Base-by-base conservation (phyloP, 1,140 invertebrate genomes). In the Leptonema lineaticorne region DNA sequence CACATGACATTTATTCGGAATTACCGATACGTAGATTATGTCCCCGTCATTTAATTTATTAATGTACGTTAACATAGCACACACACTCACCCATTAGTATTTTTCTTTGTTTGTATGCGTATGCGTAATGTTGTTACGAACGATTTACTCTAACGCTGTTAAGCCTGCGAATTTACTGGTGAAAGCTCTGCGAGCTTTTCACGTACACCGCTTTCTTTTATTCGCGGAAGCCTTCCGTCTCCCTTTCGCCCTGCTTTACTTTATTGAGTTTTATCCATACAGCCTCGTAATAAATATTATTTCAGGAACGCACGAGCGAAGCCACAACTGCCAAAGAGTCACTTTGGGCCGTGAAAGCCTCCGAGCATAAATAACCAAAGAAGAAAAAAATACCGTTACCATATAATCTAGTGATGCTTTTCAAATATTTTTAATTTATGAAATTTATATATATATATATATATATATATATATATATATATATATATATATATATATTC, bases 261-360 rank as follows among this genome's bases (percentile, higher is more conserved):
- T 53, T 53, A 53, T 53, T 53, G 50, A 53, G 50, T 53, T 53
- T 53, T 26, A 53, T 53, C 50, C 50, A 53, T 22, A 53, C 50
- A 24, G 18, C 4, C 6, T 2, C 50, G 50, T 26, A 53, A 53
- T 53, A 53, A 53, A 53, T 53, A 53, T 53, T 53, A 53, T 53
- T 53, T 26, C 50, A 11, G 50, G 50, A 24, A 20, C 20, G 46
- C 22, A 22, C 37, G 37, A 41, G 37, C 37, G 37, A 41, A 41
- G 37, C 37, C 37, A 16, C 37, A 41, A 41, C 50, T 53, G 50
- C 50, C 50, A 53, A 53, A 53, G 50, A 53, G 50, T 53, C 50
- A 53, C 50, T 53, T 53, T 41, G 9, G 37, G 37, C 37, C 9
- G 11, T 41, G 37, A 41, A 41, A 41, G 37, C 37, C 37, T 41